Evolutionary conservation across 2,888 invertebrate species (phyloP), one percentile per base, ranked within the genome.

Genomic region (Gymnoscelis rufifasciata): DNA sequence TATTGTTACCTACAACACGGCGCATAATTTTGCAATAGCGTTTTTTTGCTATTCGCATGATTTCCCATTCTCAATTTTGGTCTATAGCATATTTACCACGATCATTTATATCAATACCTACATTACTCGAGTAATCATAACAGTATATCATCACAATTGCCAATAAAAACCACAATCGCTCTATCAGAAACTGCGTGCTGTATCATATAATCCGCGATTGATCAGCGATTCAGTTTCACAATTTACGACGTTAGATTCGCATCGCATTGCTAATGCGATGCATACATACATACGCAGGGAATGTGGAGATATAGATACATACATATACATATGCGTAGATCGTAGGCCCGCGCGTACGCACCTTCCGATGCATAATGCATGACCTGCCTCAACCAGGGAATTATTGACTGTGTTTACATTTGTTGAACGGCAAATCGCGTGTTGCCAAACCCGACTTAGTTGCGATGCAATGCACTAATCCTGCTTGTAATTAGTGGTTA

Each of bases 371-470:
- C 39, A 51, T 50, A 28, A 46, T 51, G 39, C 39, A 51, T 51
- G 51, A 40, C 51, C 50, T 51, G 43, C 46, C 51, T 40, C 43
- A 40, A 50, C 30, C n/a, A 37, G n/a, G n/a, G 43, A 12, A n/a
- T 23, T 38, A 30, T 8, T 31, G 35, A 12, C 13, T 12, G 15
- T 39, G 35, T 48, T 39, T 43, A 43, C 43, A 39, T 26, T n/a
- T 7, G 11, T 29, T 29, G 6, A 24, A 7, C 41, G n/a, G 33
- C 13, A 7, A 35, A 11, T 35, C 2, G 7, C 7, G 10, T 7
- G 19, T 35, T 35, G 35, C 19, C 15, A 19, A 19, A 35, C 26
- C 26, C 15, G 15, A 7, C 35, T 14, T n/a, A 10, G 10, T 15
- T 10, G 19, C 33, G 13, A 11, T 23, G 19, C 35, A 35, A 23